These are phyloP conservation scores for Hedya salicella DNA, from an alignment of 2,888 invertebrate species.

Conservation along the genomic window DNA sequence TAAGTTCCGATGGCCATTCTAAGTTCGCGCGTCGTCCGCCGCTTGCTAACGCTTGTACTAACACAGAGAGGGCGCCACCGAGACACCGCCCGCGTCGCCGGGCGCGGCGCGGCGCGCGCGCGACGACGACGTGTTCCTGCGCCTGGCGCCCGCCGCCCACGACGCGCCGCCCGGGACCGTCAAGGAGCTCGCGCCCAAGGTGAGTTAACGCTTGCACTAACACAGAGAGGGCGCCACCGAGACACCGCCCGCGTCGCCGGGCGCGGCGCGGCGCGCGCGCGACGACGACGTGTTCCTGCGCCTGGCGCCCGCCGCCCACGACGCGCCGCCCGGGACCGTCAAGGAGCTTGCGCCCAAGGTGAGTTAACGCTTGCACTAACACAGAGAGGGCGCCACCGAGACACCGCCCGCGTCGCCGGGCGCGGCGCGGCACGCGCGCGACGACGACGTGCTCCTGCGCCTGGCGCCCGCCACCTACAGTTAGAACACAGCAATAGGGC, in stretches of 20 bases:
- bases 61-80: slow-evolving; percentile 63
- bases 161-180: slow-evolving; percentile 80
- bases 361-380: slow-evolving; percentile 7
- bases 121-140: slow-evolving; percentile 91
- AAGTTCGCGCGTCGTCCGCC: background rate
- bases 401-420: slow-evolving; percentile 85
- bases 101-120: slow-evolving; percentile 84
- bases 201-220: slow-evolving; percentile 49
- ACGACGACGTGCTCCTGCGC: slow-evolving; percentile 91
- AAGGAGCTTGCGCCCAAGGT: slow-evolving; percentile 86
- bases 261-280: slow-evolving; percentile 83
- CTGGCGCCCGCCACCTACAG: slow-evolving; percentile 82
- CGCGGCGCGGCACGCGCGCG: slow-evolving; percentile 84
- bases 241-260: slow-evolving; percentile 85
- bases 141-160: slow-evolving; percentile 85
- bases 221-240: slow-evolving; percentile 36
- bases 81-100: slow-evolving; percentile 84
- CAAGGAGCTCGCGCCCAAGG: slow-evolving; percentile 85
- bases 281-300: slow-evolving; percentile 92
- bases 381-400: slow-evolving; percentile 41
- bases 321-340: slow-evolving; percentile 80
- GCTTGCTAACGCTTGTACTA: slow-evolving; percentile 55
- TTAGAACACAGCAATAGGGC: too few species aligned
- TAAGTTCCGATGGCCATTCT: background rate
- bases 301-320: slow-evolving; percentile 83